Conservation (phyloP, 2,113 vertebrate species). For the Symphodus melops region DNA sequence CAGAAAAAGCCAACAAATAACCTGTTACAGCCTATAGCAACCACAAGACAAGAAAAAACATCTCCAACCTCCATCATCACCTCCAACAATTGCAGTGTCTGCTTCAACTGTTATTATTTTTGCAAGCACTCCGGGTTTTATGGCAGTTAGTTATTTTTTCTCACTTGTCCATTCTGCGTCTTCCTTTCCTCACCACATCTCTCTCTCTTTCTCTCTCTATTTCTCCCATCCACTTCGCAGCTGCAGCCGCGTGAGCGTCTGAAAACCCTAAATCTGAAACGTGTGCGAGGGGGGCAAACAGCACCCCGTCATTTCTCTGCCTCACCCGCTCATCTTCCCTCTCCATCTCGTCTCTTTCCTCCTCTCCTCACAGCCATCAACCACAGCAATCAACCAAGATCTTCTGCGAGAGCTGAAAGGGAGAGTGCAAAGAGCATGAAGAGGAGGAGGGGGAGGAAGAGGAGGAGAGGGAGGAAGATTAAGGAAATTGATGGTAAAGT, state of each 20-base stretch:
- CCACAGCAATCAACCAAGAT: conserved; percentile 67
- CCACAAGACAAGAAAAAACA: conserved; percentile 18
- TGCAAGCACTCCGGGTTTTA: conserved; percentile 41
- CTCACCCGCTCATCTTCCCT: conserved; percentile 65
- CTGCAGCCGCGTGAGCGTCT: conserved; percentile 48
- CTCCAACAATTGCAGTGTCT: conserved; percentile 20
- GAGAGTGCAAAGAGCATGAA: conserved; percentile 33
- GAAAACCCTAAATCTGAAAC: conserved; percentile 63
- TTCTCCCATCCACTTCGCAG: conserved; percentile 48
- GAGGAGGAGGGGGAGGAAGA: conserved; percentile 42
- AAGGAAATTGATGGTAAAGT: conserved; percentile 46
- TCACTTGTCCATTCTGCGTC: conserved; percentile 30
- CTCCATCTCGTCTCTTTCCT: conserved; percentile 61
- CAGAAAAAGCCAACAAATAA: neutral
- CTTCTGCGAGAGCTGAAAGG: conserved; percentile 42
- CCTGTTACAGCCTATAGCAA: neutral
- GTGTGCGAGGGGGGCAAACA: conserved; percentile 43
- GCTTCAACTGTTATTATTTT: conserved; percentile 49
- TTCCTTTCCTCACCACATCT: conserved; percentile 6
- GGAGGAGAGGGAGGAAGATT: conserved; percentile 43
- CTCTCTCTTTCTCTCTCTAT: neutral
- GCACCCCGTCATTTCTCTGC: conserved; percentile 55
- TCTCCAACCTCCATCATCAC: conserved; percentile 21
- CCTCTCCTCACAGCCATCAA: conserved; percentile 56
- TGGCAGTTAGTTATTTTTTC: conserved; percentile 44